Evolutionary conservation across 2,113 vertebrate species (phyloP).

Genomic region (Colistium nudipinnis): DNA sequence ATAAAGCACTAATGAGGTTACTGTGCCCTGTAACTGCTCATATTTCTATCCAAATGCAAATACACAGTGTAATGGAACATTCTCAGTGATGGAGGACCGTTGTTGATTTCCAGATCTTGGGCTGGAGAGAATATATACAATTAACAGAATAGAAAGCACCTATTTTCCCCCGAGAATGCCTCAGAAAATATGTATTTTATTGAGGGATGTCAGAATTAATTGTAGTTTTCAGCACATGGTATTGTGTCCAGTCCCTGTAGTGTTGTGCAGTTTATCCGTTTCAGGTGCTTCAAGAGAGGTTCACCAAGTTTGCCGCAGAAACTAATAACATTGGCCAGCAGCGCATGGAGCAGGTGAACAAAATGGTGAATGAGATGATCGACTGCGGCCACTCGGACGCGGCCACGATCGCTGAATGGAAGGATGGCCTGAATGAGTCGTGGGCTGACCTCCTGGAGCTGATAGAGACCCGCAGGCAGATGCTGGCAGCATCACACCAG

Average conservation of each 20-base stretch:
- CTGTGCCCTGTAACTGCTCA: too few relatives aligned
- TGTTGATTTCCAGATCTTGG: background rate
- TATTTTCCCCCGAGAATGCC: background rate
- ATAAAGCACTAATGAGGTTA: too few relatives aligned
- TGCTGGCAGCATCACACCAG: conserved; percentile 90
- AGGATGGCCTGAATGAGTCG: conserved; percentile 92
- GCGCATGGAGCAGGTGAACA: conserved; percentile 88
- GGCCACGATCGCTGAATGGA: conserved; percentile 94
- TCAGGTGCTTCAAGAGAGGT: conserved; percentile 90
- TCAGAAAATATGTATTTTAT: background rate
- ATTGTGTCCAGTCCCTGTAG: conserved; percentile 3
- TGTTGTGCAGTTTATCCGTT: conserved; percentile 1
- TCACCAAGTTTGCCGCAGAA: conserved; percentile 91
- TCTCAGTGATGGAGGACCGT: background rate
- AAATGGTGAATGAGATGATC: conserved; percentile 92
- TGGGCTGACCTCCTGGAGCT: conserved; percentile 96
- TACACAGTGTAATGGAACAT: background rate
- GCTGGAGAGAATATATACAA: background rate
- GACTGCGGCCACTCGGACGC: conserved; percentile 88
- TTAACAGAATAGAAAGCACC: background rate
- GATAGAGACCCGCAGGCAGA: conserved; percentile 92
- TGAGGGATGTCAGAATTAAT: background rate
- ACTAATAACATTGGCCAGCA: conserved; percentile 90
- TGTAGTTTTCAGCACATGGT: background rate
- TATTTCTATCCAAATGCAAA: too few relatives aligned